Percentiles rank a stretch among this genome's conserved stretches.
These are phyloP conservation scores for Cyclargus thomasi DNA, from an alignment of 1,140 invertebrate genomes.

Conservation along the genomic window DNA sequence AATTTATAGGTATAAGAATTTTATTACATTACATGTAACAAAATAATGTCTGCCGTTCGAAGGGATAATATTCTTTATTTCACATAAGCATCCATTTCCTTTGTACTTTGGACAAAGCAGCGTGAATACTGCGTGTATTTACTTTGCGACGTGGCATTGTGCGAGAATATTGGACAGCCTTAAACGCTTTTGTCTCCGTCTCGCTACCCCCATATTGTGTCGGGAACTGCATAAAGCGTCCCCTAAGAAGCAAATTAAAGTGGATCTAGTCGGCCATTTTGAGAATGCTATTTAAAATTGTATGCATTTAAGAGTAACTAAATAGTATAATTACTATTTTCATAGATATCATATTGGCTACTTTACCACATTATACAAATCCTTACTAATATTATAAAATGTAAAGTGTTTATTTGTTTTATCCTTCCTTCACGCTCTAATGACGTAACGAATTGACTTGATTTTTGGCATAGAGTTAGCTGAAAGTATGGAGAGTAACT, in stretches of 20 bases:
- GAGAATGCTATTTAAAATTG: background rate
- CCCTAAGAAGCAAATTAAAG: constrained; percentile 6
- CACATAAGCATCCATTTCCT: background rate
- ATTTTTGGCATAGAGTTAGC: too few relatives aligned
- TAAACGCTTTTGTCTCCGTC: constrained; percentile 10
- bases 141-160: constrained; percentile 10
- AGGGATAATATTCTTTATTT: background rate
- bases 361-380: too few relatives aligned
- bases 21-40: too few relatives aligned
- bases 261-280: background rate
- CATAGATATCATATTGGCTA: too few relatives aligned
- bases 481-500: too few relatives aligned
- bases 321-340: too few relatives aligned
- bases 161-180: constrained; percentile 11
- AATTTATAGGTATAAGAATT: too few relatives aligned
- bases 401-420: too few relatives aligned
- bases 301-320: too few relatives aligned
- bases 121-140: background rate
- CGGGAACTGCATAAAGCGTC: background rate
- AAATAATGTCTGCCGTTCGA: background rate
- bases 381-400: too few relatives aligned
- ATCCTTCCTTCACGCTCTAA: too few relatives aligned
- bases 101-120: constrained; percentile 2
- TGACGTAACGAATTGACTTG: too few relatives aligned
- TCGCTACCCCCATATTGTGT: constrained; percentile 1